These are phyloP conservation scores for Cisticola juncidis DNA, from an alignment of 2,113 vertebrate genomes.

Conservation along the genomic window DNA sequence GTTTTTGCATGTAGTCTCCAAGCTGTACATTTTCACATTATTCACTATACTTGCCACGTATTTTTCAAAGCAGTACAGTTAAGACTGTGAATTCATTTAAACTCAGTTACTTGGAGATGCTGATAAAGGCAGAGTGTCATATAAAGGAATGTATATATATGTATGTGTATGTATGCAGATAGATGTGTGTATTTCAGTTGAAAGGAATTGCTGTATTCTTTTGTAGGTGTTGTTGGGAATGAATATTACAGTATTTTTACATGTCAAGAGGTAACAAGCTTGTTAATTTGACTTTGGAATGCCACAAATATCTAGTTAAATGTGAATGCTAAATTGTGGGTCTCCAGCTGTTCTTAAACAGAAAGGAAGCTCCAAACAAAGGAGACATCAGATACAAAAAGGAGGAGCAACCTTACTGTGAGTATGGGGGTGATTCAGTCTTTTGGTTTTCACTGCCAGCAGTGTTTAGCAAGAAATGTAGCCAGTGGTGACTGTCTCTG, in stretches of 20 bases:
- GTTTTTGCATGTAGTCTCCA: background rate
- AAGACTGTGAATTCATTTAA: background rate
- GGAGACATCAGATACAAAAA: background rate
- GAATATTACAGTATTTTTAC: background rate
- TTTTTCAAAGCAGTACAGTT: background rate
- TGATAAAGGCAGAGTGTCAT: background rate
- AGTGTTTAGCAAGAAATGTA: background rate
- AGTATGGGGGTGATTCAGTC: background rate
- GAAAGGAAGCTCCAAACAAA: background rate
- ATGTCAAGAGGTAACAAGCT: background rate
- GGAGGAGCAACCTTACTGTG: background rate
- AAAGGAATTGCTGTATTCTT: background rate
- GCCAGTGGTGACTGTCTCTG: background rate
- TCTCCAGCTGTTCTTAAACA: background rate
- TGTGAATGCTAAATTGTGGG: background rate
- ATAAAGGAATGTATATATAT: background rate
- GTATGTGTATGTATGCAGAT: rapidly evolving
- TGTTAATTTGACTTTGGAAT: background rate
- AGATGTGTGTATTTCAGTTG: background rate
- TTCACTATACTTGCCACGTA: background rate
- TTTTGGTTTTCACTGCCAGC: background rate
- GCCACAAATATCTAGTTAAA: background rate
- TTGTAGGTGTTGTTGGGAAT: background rate
- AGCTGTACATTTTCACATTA: background rate
- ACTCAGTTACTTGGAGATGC: background rate